phyloP scores from a whole-genome alignment of 2,797 vertebrate genomes.

The Ptychadena robeensis region DNA sequence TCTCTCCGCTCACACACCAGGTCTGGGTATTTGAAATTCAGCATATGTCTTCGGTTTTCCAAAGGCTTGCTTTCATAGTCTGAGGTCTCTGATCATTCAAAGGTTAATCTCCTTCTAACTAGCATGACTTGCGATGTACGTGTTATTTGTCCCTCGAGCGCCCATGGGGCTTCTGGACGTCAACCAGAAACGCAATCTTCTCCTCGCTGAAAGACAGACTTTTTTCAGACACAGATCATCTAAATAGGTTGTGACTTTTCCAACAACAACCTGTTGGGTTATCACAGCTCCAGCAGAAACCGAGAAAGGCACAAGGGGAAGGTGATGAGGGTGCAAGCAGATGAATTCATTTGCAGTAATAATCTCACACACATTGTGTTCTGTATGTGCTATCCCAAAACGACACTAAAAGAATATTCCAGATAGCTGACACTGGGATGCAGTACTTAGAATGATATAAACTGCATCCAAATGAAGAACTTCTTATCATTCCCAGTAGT shows the following conservation, averaged over 20 bases:
- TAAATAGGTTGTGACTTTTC: conserved; percentile 56
- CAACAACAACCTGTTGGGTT: conserved; percentile 40
- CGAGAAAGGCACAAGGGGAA: conserved; percentile 16
- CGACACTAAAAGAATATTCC: conserved; percentile 14
- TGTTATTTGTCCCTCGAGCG: not conserved
- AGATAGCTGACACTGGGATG: not conserved
- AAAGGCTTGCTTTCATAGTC: not conserved
- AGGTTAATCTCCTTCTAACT: conserved; percentile 1
- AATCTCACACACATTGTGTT: conserved; percentile 31
- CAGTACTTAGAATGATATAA: not conserved
- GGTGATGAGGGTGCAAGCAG: not conserved
- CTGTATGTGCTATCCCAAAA: conserved; percentile 45
- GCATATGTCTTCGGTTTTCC: not conserved
- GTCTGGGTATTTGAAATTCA: not conserved
- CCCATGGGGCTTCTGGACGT: not conserved
- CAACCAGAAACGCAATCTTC: not conserved
- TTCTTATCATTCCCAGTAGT: not conserved
- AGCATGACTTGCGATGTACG: not conserved
- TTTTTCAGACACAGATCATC: conserved; percentile 9
- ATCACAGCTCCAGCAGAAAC: conserved; percentile 28
- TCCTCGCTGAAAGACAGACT: conserved; percentile 9
- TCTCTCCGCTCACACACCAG: not conserved
- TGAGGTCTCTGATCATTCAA: not conserved
- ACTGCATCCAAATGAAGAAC: not conserved
- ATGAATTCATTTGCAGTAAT: conserved; percentile 54